Evolutionary conservation across 2,797 vertebrate genomes (phyloP).

Genomic region (Carapus acus): DNA sequence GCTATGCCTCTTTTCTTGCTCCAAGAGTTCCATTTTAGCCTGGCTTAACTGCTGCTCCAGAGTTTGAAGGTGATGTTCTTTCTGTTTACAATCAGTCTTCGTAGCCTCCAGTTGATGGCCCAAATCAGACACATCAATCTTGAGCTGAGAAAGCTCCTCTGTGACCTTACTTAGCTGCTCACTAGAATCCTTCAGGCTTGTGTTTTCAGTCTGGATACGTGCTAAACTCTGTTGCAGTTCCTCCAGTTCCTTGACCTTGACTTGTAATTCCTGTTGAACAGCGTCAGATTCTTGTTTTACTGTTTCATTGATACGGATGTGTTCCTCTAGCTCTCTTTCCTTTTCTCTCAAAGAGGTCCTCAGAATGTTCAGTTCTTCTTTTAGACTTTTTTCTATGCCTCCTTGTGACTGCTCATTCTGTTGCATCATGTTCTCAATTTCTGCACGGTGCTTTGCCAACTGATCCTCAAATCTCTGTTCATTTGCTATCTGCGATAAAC

Average conservation of each 20-base stretch:
- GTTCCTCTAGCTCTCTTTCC: constrained; percentile 72
- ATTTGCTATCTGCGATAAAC: constrained; percentile 65
- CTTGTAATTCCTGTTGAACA: constrained; percentile 59
- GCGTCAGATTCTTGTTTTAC: constrained; percentile 69
- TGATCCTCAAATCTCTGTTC: constrained; percentile 75
- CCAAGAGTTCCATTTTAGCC: constrained; percentile 62
- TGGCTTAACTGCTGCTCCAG: constrained; percentile 67
- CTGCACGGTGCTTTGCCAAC: constrained; percentile 66
- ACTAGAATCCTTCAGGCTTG: constrained; percentile 60
- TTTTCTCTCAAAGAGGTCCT: constrained; percentile 78
- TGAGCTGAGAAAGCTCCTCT: constrained; percentile 67
- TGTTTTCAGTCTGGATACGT: constrained; percentile 69
- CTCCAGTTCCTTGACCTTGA: constrained; percentile 70
- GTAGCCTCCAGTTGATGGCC: constrained; percentile 69
- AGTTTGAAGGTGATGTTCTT: constrained; percentile 70
- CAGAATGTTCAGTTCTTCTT: constrained; percentile 79
- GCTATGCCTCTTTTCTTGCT: constrained; percentile 72
- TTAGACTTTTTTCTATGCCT: constrained; percentile 75
- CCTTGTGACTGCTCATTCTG: constrained; percentile 74
- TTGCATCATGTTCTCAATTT: constrained; percentile 71
- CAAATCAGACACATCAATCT: constrained; percentile 67
- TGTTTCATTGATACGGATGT: constrained; percentile 59
- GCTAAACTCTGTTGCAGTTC: constrained; percentile 69
- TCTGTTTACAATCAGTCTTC: constrained; percentile 67
- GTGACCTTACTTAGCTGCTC: constrained; percentile 59